Evolutionary conservation across 2,888 invertebrate genomes (phyloP), one percentile per base, ranked within the genome.

Genomic region (Pedicia rivosa): DNA sequence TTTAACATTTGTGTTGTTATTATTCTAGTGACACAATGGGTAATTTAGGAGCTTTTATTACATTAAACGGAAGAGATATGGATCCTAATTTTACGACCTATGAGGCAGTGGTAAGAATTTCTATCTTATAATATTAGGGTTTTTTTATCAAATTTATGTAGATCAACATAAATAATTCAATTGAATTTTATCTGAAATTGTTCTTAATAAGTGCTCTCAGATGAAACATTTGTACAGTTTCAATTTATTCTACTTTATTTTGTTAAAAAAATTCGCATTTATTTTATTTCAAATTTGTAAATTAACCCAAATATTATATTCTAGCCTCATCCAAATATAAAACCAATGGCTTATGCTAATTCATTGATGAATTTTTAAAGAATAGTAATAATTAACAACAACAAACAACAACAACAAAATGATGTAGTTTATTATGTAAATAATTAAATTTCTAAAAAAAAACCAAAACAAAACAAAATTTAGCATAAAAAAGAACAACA

Each of bases 11-110:
- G n/a, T 28, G 7, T 16, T 14, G 22, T 35, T 17, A 30, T 2
- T 20, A 6, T 70, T 70, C 27, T 63, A 92, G 94, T 74, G 95
- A 97, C 76, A 87, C 91, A 40, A 95, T 98, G 90, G 94, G 91
- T 51, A 99, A 99, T 68, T 79, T 83, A 63, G 98, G 97, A 56
- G 95, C 98, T 51, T 97, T 88, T 65, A 94, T 98, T 55, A 92
- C 78, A 47, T 73, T 98, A 57, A 84, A 76, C 44, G 98, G 97
- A 42, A 79, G 78, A 57, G 81, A 88, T 59, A 77, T 97, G 67
- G 76, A 71, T 56, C 97, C 97, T 31, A 74, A 82, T 48, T 94
- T 81, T 64, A 83, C 79, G 39, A 78, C 87, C 5, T 99, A 94
- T 61, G 81, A 83, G 57, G 91, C 92, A 55, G 95, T 91, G 75